Conservation (phyloP, 1,140 invertebrate genomes). For the Bombus haemorrhoidalis region DNA sequence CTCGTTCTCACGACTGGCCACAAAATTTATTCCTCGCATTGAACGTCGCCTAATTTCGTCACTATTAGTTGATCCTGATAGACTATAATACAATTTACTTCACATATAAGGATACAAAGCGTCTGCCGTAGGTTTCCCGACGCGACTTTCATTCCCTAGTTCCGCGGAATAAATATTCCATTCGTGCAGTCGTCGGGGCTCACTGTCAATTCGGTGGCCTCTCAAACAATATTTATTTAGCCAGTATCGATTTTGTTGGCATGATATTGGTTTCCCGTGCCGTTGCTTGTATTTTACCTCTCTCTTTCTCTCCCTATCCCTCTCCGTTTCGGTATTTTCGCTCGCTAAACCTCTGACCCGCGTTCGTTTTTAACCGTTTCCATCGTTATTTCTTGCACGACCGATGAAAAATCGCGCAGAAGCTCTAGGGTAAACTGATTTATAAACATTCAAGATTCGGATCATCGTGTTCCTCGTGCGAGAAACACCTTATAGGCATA, state of each 20-base stretch:
- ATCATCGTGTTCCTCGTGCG: neutral
- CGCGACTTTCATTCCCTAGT: constrained; percentile 32
- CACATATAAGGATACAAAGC: neutral
- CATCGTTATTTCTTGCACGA: neutral
- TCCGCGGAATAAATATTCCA: constrained; percentile 60
- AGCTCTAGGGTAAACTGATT: neutral
- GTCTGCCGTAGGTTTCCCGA: neutral
- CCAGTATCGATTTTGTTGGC: constrained; percentile 61
- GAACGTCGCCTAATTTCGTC: neutral
- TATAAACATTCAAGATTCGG: constrained; percentile 6
- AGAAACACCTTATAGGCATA: neutral
- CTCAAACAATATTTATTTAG: constrained; percentile 68
- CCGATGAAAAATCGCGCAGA: constrained; percentile 4
- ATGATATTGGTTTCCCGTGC: constrained; percentile 61
- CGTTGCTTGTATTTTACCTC: constrained; percentile 41
- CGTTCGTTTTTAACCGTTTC: neutral
- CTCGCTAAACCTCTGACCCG: neutral
- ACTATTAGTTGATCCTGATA: neutral
- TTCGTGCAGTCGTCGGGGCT: constrained; percentile 45
- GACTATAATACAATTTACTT: constrained; percentile 5
- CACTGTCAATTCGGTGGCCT: constrained; percentile 59
- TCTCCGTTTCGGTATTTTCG: neutral
- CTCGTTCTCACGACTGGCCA: neutral
- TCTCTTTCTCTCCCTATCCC: too few relatives aligned
- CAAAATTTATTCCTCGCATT: neutral